Evolutionary conservation across 1,140 invertebrate genomes (phyloP).

Genomic region (Bathynomus jamesi): DNA sequence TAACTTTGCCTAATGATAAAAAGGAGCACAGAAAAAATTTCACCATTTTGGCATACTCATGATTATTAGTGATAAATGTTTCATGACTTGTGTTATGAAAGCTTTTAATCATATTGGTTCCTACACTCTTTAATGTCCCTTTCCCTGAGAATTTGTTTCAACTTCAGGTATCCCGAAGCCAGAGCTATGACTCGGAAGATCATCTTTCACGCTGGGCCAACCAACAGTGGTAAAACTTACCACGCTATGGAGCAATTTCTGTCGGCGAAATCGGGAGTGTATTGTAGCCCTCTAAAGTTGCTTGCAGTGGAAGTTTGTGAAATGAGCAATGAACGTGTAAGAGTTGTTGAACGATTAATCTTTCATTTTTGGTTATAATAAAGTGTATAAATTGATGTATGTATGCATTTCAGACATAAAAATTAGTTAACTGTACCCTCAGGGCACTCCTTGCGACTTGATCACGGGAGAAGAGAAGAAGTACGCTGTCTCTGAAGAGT

Average conservation of each 20-base stretch:
- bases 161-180: slow-evolving; percentile 79
- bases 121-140: too few relatives aligned
- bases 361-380: not conserved
- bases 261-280: slow-evolving; percentile 80
- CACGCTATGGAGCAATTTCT: slow-evolving; percentile 89
- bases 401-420: not conserved
- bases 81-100: too few relatives aligned
- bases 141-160: slow-evolving; percentile 66
- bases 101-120: too few relatives aligned
- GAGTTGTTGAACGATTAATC: slow-evolving; percentile 40
- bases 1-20: too few relatives aligned
- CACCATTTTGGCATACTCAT: too few relatives aligned
- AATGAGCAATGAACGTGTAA: slow-evolving; percentile 75
- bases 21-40: too few relatives aligned
- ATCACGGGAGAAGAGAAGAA: slow-evolving; percentile 93
- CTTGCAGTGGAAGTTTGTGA: slow-evolving; percentile 89
- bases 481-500: slow-evolving; percentile 58
- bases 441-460: slow-evolving; percentile 84
- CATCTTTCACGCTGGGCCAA: slow-evolving; percentile 95
- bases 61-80: too few relatives aligned
- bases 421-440: not conserved
- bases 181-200: slow-evolving; percentile 81
- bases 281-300: slow-evolving; percentile 95
- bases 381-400: not conserved
- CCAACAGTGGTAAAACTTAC: slow-evolving; percentile 98